Percentiles rank a stretch among this genome's conserved stretches.
Conservation (phyloP, 2,888 invertebrate species). For the Amblyteles armatorius region DNA sequence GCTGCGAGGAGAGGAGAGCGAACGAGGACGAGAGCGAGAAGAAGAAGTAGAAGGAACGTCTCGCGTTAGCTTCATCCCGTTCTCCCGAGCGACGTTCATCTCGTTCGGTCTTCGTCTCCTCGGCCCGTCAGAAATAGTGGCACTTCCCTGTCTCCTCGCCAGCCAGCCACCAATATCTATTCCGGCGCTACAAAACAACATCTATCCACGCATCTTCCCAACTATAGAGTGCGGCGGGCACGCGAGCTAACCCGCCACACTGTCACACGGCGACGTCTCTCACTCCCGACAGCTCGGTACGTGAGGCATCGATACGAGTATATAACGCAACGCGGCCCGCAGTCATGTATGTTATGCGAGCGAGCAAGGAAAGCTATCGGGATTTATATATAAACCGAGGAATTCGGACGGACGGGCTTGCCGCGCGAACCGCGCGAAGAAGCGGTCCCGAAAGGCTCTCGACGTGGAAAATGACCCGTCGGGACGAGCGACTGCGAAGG, state of each 20-base stretch:
- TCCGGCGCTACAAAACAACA: slow-evolving; percentile 84
- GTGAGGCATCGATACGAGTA: slow-evolving; percentile 46
- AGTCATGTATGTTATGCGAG: slow-evolving; percentile 12
- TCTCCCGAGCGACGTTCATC: slow-evolving; percentile 65
- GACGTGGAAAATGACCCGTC: background rate
- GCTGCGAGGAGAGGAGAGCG: slow-evolving; percentile 58
- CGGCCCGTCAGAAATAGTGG: slow-evolving; percentile 85
- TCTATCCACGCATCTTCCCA: slow-evolving; percentile 78
- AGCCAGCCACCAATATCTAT: slow-evolving; percentile 86
- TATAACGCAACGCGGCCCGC: slow-evolving; percentile 28
- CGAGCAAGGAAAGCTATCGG: slow-evolving; percentile 58
- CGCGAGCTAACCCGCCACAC: slow-evolving; percentile 65
- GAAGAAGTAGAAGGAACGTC: slow-evolving; percentile 39
- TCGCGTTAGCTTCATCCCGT: slow-evolving; percentile 48
- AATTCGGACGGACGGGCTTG: background rate
- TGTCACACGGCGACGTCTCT: slow-evolving; percentile 12
- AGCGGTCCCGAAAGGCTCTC: background rate
- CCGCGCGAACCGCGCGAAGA: background rate
- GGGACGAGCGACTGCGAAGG: background rate
- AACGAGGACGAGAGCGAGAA: slow-evolving; percentile 65
- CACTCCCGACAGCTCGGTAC: background rate
- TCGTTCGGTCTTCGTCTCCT: slow-evolving; percentile 62
- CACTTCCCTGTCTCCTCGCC: slow-evolving; percentile 83
- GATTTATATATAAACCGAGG: slow-evolving; percentile 77
- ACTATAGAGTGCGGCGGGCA: slow-evolving; percentile 53